Conservation (phyloP, 2,888 invertebrate species). For the Gandaritis pyraliata region DNA sequence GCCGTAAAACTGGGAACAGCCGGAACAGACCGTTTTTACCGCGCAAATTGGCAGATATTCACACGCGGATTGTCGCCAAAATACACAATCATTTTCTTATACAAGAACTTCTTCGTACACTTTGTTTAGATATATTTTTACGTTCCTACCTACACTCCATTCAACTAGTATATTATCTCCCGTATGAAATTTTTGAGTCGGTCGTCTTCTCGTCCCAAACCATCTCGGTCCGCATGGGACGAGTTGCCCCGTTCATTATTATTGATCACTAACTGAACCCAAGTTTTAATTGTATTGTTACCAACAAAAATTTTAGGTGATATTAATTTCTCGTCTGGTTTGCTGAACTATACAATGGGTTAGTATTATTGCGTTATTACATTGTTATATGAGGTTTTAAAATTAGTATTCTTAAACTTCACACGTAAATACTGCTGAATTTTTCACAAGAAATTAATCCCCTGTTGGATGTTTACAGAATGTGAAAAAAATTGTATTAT, state of each 20-base stretch:
- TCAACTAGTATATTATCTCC: too few species aligned
- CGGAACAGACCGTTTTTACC: constrained; percentile 22
- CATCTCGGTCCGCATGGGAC: too few species aligned
- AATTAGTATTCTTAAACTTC: background rate
- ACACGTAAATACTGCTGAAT: background rate
- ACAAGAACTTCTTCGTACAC: background rate
- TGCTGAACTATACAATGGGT: too few species aligned
- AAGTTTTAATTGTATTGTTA: too few species aligned
- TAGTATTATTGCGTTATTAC: too few species aligned
- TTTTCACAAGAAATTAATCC: constrained; percentile 1
- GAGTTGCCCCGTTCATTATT: too few species aligned
- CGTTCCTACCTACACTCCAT: background rate
- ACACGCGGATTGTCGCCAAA: constrained; percentile 12
- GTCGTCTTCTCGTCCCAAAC: too few species aligned
- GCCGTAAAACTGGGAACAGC: constrained; percentile 22
- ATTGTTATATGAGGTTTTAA: background rate
- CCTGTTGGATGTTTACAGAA: background rate
- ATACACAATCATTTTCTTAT: constrained; percentile 15
- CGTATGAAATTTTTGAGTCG: too few species aligned
- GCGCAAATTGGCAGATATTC: constrained; percentile 20
- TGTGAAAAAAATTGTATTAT: background rate
- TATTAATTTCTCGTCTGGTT: too few species aligned
- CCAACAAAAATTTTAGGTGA: too few species aligned
- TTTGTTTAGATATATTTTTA: background rate
- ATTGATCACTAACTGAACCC: too few species aligned